phyloP scores from a whole-genome alignment of 2,113 vertebrate genomes.

The Osmerus mordax region DNA sequence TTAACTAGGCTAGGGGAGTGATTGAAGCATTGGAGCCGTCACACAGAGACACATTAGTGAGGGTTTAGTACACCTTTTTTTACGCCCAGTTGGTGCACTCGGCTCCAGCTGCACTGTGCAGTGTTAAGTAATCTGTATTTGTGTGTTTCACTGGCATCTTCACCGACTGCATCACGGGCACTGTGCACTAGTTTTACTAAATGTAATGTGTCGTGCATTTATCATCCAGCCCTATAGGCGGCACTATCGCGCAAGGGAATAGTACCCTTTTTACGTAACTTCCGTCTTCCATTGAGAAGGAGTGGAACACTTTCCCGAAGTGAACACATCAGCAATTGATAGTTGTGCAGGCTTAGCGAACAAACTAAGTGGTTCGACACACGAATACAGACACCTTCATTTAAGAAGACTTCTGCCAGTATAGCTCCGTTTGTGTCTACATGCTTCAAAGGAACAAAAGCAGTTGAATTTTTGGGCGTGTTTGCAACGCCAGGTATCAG shows the following conservation, averaged over 20 bases:
- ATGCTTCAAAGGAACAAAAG: conserved; percentile 44
- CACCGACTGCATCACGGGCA: too few relatives aligned
- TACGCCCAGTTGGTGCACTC: too few relatives aligned
- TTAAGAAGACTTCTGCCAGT: neutral
- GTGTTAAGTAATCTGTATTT: too few relatives aligned
- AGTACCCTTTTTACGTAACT: conserved; percentile 2
- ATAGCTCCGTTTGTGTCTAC: conserved; percentile 29
- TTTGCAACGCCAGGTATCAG: conserved; percentile 48
- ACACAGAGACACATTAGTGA: too few relatives aligned
- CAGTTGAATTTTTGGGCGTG: conserved; percentile 49
- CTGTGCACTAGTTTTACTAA: too few relatives aligned
- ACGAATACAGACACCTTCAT: neutral
- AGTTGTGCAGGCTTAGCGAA: conserved; percentile 34
- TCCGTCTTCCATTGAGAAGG: conserved; percentile 11
- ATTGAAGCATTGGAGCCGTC: too few relatives aligned
- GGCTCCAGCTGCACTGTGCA: too few relatives aligned
- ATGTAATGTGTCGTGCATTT: too few relatives aligned
- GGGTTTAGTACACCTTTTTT: too few relatives aligned
- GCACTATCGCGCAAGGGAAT: neutral
- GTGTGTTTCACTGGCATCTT: too few relatives aligned
- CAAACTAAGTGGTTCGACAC: conserved; percentile 12
- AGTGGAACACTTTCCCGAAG: conserved; percentile 39
- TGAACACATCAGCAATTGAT: conserved; percentile 50
- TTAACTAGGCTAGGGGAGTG: too few relatives aligned
- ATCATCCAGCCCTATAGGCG: conserved; percentile 45